A percentile compares a stretch with the other conserved stretches of the same genome.
Conservation (phyloP, 2,113 vertebrate genomes). For the Elephas maximus region DNA sequence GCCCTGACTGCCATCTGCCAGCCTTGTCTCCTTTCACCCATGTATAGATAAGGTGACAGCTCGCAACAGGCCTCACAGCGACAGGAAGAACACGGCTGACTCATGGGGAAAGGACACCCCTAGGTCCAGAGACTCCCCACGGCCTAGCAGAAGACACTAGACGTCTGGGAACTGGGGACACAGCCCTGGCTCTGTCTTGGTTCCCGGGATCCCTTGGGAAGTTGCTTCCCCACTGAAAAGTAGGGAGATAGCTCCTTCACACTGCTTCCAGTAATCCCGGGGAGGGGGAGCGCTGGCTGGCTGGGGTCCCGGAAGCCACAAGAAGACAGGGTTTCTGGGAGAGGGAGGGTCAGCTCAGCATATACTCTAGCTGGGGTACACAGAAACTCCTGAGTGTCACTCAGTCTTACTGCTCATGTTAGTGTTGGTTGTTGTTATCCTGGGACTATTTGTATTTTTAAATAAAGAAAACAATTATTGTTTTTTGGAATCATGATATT, state of each 20-base stretch:
- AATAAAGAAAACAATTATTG: too few relatives aligned
- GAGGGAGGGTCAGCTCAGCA: too few relatives aligned
- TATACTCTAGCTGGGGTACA: neutral
- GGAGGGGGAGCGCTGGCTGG: too few relatives aligned
- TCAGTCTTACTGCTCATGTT: neutral
- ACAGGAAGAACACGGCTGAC: neutral
- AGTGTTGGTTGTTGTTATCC: neutral
- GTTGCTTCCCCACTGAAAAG: accelerated
- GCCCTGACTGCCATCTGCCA: neutral
- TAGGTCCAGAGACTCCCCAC: neutral
- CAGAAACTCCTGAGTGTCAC: neutral
- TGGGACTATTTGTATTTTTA: too few relatives aligned
- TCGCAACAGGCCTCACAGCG: neutral
- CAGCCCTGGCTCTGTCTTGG: neutral
- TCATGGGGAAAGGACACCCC: too few relatives aligned
- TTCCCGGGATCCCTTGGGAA: neutral
- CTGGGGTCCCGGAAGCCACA: accelerated
- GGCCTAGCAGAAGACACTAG: neutral
- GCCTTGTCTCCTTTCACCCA: neutral
- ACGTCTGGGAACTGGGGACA: neutral
- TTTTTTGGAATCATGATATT: too few relatives aligned
- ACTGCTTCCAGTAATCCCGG: too few relatives aligned
- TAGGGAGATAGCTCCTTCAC: neutral
- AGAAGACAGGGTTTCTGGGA: neutral
- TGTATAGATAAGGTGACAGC: neutral